A percentile compares a stretch with the other conserved stretches of the same genome.
phyloP scores from a whole-genome alignment of 2,888 invertebrate species.

The Falcaria lacertinaria region DNA sequence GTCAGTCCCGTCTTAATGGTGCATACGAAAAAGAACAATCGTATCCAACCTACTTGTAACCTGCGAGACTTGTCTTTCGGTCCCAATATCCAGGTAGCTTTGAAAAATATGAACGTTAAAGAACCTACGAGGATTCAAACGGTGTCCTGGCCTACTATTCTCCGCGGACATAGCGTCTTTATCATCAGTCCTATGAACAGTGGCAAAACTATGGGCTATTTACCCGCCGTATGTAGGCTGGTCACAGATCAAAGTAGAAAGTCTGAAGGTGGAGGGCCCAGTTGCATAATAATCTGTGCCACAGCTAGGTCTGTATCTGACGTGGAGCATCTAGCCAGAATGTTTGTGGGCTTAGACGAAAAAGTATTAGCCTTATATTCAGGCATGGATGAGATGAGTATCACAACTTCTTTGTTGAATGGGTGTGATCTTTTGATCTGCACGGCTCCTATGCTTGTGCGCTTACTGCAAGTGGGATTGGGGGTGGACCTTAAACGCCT shows the following conservation, averaged over 20 bases:
- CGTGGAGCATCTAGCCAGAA: conserved; percentile 56
- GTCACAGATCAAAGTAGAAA: conserved; percentile 61
- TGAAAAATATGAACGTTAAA: conserved; percentile 50
- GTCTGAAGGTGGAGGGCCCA: conserved; percentile 77
- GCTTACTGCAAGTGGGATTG: conserved; percentile 57
- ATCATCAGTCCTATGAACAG: conserved; percentile 79
- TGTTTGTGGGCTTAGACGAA: conserved; percentile 52
- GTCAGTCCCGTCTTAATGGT: conserved; percentile 61
- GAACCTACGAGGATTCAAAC: conserved; percentile 81
- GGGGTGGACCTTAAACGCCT: conserved; percentile 81
- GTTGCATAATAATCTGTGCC: conserved; percentile 83
- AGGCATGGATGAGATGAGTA: conserved; percentile 52
- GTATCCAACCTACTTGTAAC: conserved; percentile 42
- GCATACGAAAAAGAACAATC: conserved; percentile 55
- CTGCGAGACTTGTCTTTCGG: conserved; percentile 56
- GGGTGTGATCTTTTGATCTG: conserved; percentile 86
- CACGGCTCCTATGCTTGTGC: conserved; percentile 81
- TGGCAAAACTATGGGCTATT: conserved; percentile 86
- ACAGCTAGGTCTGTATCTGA: conserved; percentile 77
- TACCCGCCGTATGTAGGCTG: conserved; percentile 83
- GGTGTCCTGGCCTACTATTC: conserved; percentile 84
- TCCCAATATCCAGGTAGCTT: conserved; percentile 37
- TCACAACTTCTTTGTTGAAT: conserved; percentile 74
- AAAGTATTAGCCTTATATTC: conserved; percentile 60
- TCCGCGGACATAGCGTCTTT: conserved; percentile 82